Evolutionary conservation across 2,888 invertebrate genomes (phyloP), one percentile per base, ranked within the genome.

Genomic region (Drosophila lacicola): DNA sequence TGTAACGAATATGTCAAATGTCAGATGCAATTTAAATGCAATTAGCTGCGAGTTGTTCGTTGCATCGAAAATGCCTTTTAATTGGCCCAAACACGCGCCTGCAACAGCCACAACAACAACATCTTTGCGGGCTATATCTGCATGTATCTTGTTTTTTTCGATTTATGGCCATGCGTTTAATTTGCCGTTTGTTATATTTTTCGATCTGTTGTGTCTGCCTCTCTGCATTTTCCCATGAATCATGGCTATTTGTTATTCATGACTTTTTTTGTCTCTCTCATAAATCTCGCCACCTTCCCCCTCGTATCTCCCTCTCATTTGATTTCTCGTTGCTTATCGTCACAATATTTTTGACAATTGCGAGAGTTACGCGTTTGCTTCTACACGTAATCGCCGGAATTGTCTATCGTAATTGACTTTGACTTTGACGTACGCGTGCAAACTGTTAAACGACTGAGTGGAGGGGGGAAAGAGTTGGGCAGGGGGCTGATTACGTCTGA

Each of bases 401-500:
- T 58, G 37, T 60, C 60, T 19, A 53, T 36, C 71, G 63, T 85
- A 82, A 82, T 82, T 88, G 86, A 71, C 83, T 80, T 80, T 83
- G 83, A 86, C 83, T 80, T 86, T 80, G 85, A 73, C 44, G 60
- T 39, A 51, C 49, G 65, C 74, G 78, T 74, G 78, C 49, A 54
- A 9, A 45, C 53, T 45, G 69, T 70, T 71, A 58, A 62, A 57
- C 44, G 33, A 13, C 5, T 19, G 14, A 1, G 0, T 11, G 1
- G 34, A 2, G 21, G 19, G 6, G n/a, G 21, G 14, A n/a, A 2
- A 13, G 19, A 19, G 50, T 11, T 0, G 34, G 11, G 10, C 17
- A 4, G 36, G 36, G 11, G 36, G 13, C 36, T 36, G 36, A 10
- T 41, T 21, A 19, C 11, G n/a, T 13, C 25, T 49, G 39, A 51